phyloP scores from a whole-genome alignment of 2,113 vertebrate genomes.

The Oreochromis spilurus region DNA sequence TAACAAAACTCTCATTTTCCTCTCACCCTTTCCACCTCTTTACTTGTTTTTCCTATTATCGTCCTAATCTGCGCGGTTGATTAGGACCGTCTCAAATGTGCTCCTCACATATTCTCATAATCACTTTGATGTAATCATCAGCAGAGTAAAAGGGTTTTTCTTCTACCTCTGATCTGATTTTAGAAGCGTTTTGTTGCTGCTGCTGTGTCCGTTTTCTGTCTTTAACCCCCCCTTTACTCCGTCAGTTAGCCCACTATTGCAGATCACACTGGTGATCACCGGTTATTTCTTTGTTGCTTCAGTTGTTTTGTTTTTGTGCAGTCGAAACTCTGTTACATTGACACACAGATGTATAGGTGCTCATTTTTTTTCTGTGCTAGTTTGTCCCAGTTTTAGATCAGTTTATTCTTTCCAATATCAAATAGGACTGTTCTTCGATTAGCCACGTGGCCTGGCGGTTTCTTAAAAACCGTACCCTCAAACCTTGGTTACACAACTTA shows the following conservation, averaged over 20 bases:
- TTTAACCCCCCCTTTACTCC: background rate
- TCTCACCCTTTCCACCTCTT: background rate
- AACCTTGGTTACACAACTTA: background rate
- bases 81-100: background rate
- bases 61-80: background rate
- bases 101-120: background rate
- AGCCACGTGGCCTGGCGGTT: background rate
- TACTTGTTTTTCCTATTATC: background rate
- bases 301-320: background rate
- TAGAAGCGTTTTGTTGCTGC: background rate
- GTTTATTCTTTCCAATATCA: background rate
- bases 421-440: background rate
- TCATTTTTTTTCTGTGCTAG: background rate
- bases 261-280: background rate
- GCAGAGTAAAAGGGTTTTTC: background rate
- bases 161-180: constrained; percentile 9
- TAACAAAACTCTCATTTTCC: background rate
- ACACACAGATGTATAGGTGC: background rate
- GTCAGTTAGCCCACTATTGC: background rate
- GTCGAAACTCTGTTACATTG: background rate
- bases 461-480: background rate
- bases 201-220: background rate
- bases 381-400: background rate
- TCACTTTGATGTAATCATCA: background rate
- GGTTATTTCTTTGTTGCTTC: background rate